Conservation (phyloP, 2,113 vertebrate species). For the Phylloscopus whistleri region DNA sequence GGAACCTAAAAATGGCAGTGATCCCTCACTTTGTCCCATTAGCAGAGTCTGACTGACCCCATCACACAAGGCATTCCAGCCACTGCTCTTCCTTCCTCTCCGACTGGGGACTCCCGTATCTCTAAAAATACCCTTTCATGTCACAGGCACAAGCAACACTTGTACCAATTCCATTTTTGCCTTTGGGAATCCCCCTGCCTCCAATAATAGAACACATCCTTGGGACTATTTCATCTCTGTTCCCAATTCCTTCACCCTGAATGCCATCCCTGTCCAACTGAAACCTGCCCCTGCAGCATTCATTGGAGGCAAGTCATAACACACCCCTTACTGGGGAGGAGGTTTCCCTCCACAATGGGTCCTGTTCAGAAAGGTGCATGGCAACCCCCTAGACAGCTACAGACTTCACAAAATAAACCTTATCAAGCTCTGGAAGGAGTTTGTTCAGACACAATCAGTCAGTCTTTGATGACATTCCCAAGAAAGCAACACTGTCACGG, state of each 20-base stretch:
- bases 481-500: not conserved
- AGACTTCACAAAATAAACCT: fast-evolving
- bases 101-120: not conserved
- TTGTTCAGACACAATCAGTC: not conserved
- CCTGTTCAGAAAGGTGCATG: not conserved
- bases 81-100: not conserved
- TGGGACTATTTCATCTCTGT: not conserved
- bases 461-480: not conserved
- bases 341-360: not conserved
- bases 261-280: not conserved
- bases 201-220: not conserved
- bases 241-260: not conserved
- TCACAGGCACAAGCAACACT: not conserved
- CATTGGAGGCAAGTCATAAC: not conserved
- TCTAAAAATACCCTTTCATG: not conserved
- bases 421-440: not conserved
- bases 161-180: not conserved
- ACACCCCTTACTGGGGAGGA: not conserved
- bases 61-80: not conserved
- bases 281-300: not conserved
- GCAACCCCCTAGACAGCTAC: not conserved
- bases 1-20: not conserved
- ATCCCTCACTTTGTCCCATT: not conserved
- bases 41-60: not conserved
- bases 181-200: not conserved